Percentiles rank a stretch among this genome's conserved stretches.
These are phyloP conservation scores for Xestoiulus laeticollis DNA, from an alignment of 2,888 invertebrate genomes.

Conservation along the genomic window DNA sequence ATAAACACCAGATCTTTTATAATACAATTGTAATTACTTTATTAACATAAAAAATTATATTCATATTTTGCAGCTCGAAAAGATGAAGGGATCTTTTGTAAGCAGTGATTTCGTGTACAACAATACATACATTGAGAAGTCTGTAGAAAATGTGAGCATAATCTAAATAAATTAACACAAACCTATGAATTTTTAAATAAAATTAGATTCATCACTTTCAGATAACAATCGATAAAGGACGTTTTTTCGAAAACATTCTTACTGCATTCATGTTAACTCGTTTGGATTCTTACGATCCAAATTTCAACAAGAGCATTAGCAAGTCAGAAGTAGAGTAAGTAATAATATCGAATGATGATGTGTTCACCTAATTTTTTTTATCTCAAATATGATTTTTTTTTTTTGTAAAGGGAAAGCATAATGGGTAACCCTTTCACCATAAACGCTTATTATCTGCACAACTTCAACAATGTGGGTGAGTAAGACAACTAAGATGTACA, in stretches of 20 bases:
- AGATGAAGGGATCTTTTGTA: slow-evolving; percentile 41
- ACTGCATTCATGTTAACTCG: slow-evolving; percentile 58
- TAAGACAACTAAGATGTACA: not conserved
- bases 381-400: not conserved
- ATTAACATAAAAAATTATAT: too few species aligned
- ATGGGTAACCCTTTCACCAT: slow-evolving; percentile 64
- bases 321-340: slow-evolving; percentile 52
- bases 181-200: not conserved
- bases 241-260: slow-evolving; percentile 66
- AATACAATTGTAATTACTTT: too few species aligned
- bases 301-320: slow-evolving; percentile 50
- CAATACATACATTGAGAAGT: slow-evolving; percentile 21
- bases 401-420: not conserved
- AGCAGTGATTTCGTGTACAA: not conserved
- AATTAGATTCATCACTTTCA: slow-evolving; percentile 50
- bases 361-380: not conserved
- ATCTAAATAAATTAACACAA: not conserved
- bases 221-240: slow-evolving; percentile 63
- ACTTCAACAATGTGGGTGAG: slow-evolving; percentile 67
- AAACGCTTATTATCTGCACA: slow-evolving; percentile 68
- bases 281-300: slow-evolving; percentile 58
- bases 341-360: not conserved
- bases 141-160: not conserved
- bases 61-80: slow-evolving; percentile 12
- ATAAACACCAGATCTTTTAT: too few species aligned